Base-by-base conservation (phyloP, 2,888 invertebrate genomes). In the Alsophila aescularia region DNA sequence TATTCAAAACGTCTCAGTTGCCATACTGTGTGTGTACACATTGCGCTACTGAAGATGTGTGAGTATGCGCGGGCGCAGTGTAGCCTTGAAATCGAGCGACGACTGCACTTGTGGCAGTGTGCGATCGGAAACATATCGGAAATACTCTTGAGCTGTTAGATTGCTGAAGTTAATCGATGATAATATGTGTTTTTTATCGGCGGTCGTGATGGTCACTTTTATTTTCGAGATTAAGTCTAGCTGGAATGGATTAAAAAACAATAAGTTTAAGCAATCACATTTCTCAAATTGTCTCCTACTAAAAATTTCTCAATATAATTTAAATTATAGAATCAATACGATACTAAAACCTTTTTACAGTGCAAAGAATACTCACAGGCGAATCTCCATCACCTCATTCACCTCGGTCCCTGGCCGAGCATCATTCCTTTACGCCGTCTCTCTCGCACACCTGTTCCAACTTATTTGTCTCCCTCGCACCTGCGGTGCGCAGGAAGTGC, bases 61-160 rank as follows among this genome's bases (percentile, higher is more conserved):
- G 58, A 16, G 60, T 45, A 59, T 58, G 78, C 66, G 79, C 68
- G 56, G 54, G 70, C 70, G 73, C 76, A 67, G 41, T 42, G 68
- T 70, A 77, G 74, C 80, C 90, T 91, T 91, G 90, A 87, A 85
- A 73, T 66, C 84, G 90, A 87, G 72, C 90, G 81, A 77, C 89
- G 90, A 90, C 90, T 88, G 87, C 88, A 83, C 82, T 85, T 78
- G 77, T 73, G 75, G 69, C 58, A 69, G 70, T 70, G 69, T 68
- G 71, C 70, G 77, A 73, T 83, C 86, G 79, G 83, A 81, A 55
- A 45, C 40, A 52, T 50, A 73, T 83, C 86, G 79, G 83, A 81
- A 55, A 45, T 43, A 52, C 53, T 47, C 50, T 37, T 42, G 14
- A 44, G 29, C 41, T 41, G 34, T 50, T 58, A 37, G 47, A 34